phyloP scores from a whole-genome alignment of 2,113 vertebrate genomes.

The Oncorhynchus masou region DNA sequence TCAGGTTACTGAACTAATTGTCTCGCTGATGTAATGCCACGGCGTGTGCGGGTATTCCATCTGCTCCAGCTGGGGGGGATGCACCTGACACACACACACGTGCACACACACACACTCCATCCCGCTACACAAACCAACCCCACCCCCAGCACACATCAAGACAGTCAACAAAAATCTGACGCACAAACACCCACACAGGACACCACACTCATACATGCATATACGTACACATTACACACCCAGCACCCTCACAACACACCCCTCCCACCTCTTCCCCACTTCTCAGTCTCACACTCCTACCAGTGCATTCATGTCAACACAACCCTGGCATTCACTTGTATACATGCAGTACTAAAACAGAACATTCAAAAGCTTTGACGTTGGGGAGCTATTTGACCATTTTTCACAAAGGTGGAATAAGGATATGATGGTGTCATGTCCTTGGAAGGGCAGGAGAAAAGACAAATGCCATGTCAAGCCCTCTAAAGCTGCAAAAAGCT shows the following conservation, averaged over 20 bases:
- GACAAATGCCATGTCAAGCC: no score
- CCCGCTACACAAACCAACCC: no score
- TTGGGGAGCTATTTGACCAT: no score
- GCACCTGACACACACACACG: slow-evolving; percentile 8
- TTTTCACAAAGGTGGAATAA: no score
- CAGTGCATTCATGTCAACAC: neutral
- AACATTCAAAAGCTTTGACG: no score
- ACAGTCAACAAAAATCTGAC: no score
- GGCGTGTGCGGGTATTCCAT: slow-evolving; percentile 58
- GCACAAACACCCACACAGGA: slow-evolving; percentile 1
- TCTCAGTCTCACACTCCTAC: neutral
- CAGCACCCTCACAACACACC: neutral
- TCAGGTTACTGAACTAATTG: slow-evolving; percentile 68
- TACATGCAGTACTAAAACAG: no score
- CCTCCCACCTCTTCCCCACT: neutral
- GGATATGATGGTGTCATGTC: no score
- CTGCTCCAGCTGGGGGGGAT: slow-evolving; percentile 46
- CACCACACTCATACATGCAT: neutral
- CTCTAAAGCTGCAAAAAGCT: no score
- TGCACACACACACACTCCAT: neutral
- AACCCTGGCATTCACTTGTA: neutral
- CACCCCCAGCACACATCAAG: no score
- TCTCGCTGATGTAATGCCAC: slow-evolving; percentile 67
- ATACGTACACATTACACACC: neutral
- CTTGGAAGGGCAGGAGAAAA: no score